These are phyloP conservation scores for Cyprinodon tularosa DNA, from an alignment of 2,113 vertebrate genomes.

Conservation along the genomic window DNA sequence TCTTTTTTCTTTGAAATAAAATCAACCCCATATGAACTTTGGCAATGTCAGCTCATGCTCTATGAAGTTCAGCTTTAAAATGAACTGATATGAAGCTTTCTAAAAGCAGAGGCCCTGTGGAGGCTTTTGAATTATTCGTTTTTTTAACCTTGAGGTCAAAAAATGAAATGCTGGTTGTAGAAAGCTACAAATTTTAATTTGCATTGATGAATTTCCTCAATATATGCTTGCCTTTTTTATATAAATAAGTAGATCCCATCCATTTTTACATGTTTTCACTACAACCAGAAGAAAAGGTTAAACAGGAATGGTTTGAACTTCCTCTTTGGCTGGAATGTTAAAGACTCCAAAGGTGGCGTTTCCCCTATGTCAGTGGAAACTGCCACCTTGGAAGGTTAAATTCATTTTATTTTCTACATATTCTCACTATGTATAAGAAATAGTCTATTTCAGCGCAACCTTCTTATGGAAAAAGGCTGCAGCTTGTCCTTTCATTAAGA, in stretches of 20 bases:
- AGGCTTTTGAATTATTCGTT: slow-evolving; percentile 35
- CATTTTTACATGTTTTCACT: too few species aligned
- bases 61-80: neutral
- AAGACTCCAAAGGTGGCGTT: neutral
- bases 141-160: slow-evolving; percentile 17
- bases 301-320: neutral
- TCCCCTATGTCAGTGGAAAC: neutral
- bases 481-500: neutral
- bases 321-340: neutral
- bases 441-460: neutral
- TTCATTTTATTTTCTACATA: neutral
- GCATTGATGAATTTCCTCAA: neutral
- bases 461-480: neutral
- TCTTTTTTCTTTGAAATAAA: neutral
- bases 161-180: slow-evolving; percentile 23
- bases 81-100: slow-evolving; percentile 8
- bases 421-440: neutral
- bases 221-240: too few species aligned
- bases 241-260: too few species aligned
- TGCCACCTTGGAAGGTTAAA: neutral
- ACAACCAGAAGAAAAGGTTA: too few species aligned
- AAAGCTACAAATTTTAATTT: neutral
- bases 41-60: neutral
- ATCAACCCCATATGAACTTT: neutral
- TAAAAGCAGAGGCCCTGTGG: neutral